Conservation (phyloP, 2,888 invertebrate species). For the Polydrusus pterygomalis region DNA sequence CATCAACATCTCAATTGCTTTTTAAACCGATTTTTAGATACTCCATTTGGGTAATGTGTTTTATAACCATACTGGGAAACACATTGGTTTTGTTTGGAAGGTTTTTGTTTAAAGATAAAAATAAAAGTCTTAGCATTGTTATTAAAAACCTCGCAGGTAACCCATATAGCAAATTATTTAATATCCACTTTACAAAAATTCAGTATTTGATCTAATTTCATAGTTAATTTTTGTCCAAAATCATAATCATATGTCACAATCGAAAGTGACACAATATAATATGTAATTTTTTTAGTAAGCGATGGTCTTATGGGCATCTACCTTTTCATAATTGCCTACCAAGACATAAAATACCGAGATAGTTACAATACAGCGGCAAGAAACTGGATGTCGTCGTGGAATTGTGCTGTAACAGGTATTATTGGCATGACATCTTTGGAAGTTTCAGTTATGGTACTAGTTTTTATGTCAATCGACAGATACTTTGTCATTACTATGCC, state of each 20-base stretch:
- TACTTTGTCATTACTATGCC: constrained; percentile 79
- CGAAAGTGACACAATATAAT: no score
- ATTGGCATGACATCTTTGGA: constrained; percentile 81
- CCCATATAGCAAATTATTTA: neutral
- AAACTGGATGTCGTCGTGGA: constrained; percentile 80
- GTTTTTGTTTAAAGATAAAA: constrained; percentile 77
- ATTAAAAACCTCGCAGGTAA: constrained; percentile 79
- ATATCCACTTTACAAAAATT: no score
- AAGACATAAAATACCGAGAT: constrained; percentile 76
- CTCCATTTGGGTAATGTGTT: constrained; percentile 78
- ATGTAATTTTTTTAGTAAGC: constrained; percentile 72
- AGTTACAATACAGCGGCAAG: constrained; percentile 76
- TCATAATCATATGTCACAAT: no score
- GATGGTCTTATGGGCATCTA: constrained; percentile 83
- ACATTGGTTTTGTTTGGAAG: constrained; percentile 78
- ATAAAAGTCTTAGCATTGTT: constrained; percentile 77
- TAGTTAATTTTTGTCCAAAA: no score
- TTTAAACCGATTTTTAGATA: constrained; percentile 76
- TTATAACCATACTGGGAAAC: constrained; percentile 78
- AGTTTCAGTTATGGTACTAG: constrained; percentile 80
- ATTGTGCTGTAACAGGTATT: constrained; percentile 78
- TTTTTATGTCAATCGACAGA: constrained; percentile 82
- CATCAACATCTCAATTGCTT: constrained; percentile 77
- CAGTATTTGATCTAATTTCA: no score
- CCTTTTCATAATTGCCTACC: constrained; percentile 77